Conservation (phyloP, 30 jellyfish, hydroid and myxozoan genomes). For the Cassiopea xamachana region DNA sequence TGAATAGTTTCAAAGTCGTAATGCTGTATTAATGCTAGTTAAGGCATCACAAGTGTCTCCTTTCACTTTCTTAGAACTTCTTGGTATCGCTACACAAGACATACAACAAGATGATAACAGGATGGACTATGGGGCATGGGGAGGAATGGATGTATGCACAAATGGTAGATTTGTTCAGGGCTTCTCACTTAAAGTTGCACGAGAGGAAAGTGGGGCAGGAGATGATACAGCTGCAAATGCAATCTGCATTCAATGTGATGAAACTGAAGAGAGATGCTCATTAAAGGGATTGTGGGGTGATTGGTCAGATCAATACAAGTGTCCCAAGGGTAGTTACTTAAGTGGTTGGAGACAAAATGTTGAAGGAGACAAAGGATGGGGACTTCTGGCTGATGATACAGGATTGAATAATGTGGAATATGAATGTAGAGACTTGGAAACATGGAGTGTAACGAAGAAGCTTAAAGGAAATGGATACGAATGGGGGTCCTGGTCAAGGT, state of each 20-base stretch:
- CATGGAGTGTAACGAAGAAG: constrained; percentile 38
- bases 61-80: constrained; percentile 7
- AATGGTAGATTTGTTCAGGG: constrained; percentile 33
- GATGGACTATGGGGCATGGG: constrained; percentile 34
- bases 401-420: constrained; percentile 49
- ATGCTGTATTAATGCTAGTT: background rate
- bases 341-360: constrained; percentile 59
- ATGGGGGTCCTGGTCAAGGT: constrained; percentile 37
- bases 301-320: constrained; percentile 15
- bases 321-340: constrained; percentile 33
- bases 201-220: background rate
- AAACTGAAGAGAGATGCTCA: constrained; percentile 15
- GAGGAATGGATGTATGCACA: constrained; percentile 41
- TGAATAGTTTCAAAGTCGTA: background rate
- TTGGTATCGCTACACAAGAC: constrained; percentile 1
- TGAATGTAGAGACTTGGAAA: constrained; percentile 51
- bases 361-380: constrained; percentile 22
- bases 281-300: constrained; percentile 28
- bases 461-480: constrained; percentile 39
- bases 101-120: background rate
- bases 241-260: constrained; percentile 5
- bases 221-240: constrained; percentile 67
- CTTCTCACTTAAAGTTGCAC: constrained; percentile 11
- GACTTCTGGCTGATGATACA: constrained; percentile 35
- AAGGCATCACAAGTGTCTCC: background rate